These are phyloP conservation scores for Abscondita cerata DNA, from an alignment of 2,888 invertebrate species.

Conservation along the genomic window DNA sequence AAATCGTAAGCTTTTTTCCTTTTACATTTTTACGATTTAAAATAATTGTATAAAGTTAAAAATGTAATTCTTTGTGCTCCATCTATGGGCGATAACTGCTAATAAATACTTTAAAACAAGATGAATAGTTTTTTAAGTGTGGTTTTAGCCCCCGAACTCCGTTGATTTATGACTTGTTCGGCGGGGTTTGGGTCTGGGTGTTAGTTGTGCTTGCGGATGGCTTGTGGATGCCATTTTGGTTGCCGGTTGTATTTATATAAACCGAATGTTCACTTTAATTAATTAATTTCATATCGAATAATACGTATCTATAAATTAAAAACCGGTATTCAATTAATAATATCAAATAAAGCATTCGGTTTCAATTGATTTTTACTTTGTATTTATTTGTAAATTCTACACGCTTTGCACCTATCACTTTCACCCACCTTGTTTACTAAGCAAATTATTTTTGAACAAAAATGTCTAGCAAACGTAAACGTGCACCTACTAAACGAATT, in stretches of 20 bases:
- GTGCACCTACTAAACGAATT: conserved; percentile 52
- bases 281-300: not conserved
- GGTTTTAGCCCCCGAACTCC: conserved; percentile 10
- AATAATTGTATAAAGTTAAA: too few species aligned
- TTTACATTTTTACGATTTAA: too few species aligned
- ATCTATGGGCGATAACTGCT: conserved; percentile 46
- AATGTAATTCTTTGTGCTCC: conserved; percentile 20
- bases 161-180: conserved; percentile 8
- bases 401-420: not conserved
- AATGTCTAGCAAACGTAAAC: conserved; percentile 56
- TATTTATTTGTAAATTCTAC: too few species aligned
- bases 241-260: conserved; percentile 32
- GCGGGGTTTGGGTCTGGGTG: conserved; percentile 8
- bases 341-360: too few species aligned
- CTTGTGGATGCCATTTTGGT: conserved; percentile 49
- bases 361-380: too few species aligned
- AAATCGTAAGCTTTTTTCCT: too few species aligned
- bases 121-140: conserved; percentile 10
- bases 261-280: not conserved
- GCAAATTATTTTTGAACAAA: conserved; percentile 4
- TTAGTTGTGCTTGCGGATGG: conserved; percentile 2
- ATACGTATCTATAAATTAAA: not conserved
- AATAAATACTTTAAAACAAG: conserved; percentile 47
- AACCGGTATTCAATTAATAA: not conserved
- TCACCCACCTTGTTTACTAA: conserved; percentile 13